Percentiles rank a stretch among this genome's conserved stretches.
These are phyloP conservation scores for Hydrolagus colliei DNA, from an alignment of 2,797 vertebrate genomes.

Conservation along the genomic window DNA sequence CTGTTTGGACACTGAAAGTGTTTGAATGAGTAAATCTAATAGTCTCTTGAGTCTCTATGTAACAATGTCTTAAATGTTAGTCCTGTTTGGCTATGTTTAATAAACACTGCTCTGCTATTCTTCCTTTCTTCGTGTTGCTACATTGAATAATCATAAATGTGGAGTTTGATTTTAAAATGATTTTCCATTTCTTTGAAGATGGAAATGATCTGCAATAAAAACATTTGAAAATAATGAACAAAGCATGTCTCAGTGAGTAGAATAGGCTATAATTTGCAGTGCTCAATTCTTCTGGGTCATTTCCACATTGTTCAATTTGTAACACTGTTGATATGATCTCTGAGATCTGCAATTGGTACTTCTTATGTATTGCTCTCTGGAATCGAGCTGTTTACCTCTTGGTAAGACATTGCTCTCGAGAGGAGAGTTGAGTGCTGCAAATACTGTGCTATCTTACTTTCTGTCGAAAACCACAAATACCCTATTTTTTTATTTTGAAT, in stretches of 20 bases:
- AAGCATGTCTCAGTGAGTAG: neutral
- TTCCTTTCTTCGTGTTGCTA: neutral
- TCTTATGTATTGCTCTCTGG: no score
- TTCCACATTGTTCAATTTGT: neutral
- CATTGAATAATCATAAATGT: neutral
- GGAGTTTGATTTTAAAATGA: neutral
- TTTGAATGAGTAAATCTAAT: no score
- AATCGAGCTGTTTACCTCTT: no score
- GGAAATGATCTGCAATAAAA: neutral
- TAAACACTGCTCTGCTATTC: neutral
- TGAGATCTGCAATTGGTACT: conserved; percentile 19
- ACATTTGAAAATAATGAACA: neutral
- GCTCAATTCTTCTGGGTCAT: neutral
- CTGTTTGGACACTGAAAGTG: no score
- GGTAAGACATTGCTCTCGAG: no score
- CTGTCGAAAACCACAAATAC: no score
- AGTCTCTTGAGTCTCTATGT: no score
- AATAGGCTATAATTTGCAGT: neutral
- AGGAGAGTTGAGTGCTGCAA: no score
- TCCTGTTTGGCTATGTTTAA: neutral
- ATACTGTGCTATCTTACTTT: no score
- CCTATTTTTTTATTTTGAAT: no score
- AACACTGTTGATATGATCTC: conserved; percentile 1
- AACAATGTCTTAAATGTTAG: neutral
- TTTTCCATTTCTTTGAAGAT: neutral